Conservation (phyloP, 2,888 invertebrate species). For the Amphipoea oculea region DNA sequence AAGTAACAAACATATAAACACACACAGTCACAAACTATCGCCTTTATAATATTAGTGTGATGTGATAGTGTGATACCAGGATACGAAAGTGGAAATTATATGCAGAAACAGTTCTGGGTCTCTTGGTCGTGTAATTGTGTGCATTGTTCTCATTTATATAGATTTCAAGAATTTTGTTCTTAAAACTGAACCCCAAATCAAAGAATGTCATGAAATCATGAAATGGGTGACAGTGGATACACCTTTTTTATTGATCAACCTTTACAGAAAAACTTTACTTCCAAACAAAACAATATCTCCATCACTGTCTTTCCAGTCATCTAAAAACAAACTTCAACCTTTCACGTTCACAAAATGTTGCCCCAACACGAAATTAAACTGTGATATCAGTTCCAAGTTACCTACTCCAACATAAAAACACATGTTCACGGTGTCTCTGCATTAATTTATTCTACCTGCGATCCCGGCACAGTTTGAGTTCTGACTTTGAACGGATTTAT, state of each 20-base stretch:
- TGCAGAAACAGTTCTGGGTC: not conserved
- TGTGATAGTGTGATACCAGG: too few species aligned
- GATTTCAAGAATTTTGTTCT: not conserved
- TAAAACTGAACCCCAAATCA: not conserved
- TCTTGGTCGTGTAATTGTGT: not conserved
- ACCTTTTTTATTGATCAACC: too few species aligned
- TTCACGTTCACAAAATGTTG: not conserved
- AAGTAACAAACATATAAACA: too few species aligned
- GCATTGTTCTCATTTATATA: not conserved
- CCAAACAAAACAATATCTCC: not conserved
- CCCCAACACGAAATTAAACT: constrained; percentile 4
- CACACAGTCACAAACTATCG: too few species aligned
- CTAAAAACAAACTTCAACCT: not conserved
- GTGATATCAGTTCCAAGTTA: constrained; percentile 14
- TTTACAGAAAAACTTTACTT: not conserved
- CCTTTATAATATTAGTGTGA: too few species aligned
- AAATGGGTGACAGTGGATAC: too few species aligned
- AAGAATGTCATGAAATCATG: not conserved
- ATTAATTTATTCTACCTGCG: constrained; percentile 37
- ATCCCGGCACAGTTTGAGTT: constrained; percentile 26
- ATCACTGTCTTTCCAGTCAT: not conserved
- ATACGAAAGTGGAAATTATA: not conserved
- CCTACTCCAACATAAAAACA: constrained; percentile 26
- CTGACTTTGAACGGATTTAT: constrained; percentile 33
- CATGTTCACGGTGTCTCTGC: not conserved